Percentiles rank a stretch among this genome's conserved stretches.
Evolutionary conservation across 2,888 invertebrate genomes (phyloP).

Genomic region (Drosophila infuscata): DNA sequence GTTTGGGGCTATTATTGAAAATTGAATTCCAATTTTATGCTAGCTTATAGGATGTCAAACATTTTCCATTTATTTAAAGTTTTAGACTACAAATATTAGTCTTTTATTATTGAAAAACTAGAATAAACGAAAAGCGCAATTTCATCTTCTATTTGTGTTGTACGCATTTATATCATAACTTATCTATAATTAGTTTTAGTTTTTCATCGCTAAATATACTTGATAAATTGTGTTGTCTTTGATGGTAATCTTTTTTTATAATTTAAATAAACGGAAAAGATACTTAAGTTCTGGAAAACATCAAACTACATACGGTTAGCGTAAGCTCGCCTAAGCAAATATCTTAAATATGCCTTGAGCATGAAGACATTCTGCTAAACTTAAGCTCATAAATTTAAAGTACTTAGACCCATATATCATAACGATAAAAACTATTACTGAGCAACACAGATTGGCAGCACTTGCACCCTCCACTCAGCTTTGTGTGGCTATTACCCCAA

Average conservation of each 20-base stretch:
- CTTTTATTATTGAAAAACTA: background rate
- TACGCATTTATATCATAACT: background rate
- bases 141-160: background rate
- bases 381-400: slow-evolving; percentile 20
- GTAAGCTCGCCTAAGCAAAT: background rate
- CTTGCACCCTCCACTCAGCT: background rate
- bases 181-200: background rate
- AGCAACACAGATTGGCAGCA: slow-evolving; percentile 41
- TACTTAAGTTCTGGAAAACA: background rate
- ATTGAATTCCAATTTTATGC: background rate
- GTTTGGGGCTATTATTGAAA: background rate
- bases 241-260: background rate
- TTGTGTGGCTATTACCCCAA: slow-evolving; percentile 41
- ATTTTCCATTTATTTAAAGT: background rate
- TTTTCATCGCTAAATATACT: background rate
- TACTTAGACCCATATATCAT: slow-evolving; percentile 17
- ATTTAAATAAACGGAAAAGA: background rate
- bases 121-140: background rate
- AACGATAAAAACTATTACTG: slow-evolving; percentile 47
- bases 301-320: no score
- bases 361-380: background rate
- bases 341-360: background rate
- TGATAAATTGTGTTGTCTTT: background rate
- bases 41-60: background rate
- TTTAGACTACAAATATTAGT: background rate